Evolutionary conservation across 1,140 invertebrate species (phyloP).

Genomic region (Aphelinus atriplicis): DNA sequence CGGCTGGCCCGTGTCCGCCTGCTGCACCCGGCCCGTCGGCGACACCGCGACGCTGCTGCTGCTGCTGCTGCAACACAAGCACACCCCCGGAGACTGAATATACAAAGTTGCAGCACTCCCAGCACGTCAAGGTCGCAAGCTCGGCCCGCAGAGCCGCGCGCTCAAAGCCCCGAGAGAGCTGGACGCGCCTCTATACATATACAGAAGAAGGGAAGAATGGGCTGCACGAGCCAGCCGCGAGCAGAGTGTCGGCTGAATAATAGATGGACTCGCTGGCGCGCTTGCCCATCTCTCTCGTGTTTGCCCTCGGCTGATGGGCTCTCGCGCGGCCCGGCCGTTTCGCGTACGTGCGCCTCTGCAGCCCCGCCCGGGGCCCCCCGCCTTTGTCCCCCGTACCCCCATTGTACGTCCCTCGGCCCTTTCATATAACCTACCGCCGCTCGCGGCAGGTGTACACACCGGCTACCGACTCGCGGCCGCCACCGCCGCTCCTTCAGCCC

Average conservation of each 20-base stretch:
- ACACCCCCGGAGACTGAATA: neutral
- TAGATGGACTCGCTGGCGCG: constrained; percentile 62
- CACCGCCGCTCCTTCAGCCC: too few species aligned
- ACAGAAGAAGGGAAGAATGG: too few species aligned
- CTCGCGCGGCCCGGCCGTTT: constrained; percentile 41
- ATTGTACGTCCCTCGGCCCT: constrained; percentile 41
- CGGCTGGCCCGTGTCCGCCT: constrained; percentile 54
- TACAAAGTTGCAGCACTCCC: neutral
- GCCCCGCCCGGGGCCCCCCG: constrained; percentile 35
- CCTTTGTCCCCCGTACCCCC: constrained; percentile 36
- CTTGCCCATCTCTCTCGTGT: constrained; percentile 60
- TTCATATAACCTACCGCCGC: neutral
- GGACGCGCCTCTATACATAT: too few species aligned
- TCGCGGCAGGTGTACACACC: too few species aligned
- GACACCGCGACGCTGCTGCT: constrained; percentile 60
- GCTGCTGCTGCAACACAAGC: constrained; percentile 55
- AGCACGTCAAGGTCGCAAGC: neutral
- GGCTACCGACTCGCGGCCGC: too few species aligned
- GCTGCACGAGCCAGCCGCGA: too few species aligned
- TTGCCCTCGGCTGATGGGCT: constrained; percentile 62
- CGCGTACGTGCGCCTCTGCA: neutral
- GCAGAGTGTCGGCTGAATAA: constrained; percentile 56
- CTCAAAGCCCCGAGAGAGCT: too few species aligned
- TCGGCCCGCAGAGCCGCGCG: too few species aligned
- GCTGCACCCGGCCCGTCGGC: constrained; percentile 56